A percentile compares a stretch with the other conserved stretches of the same genome.
phyloP scores from a whole-genome alignment of 2,113 vertebrate species.

The Suncus etruscus region DNA sequence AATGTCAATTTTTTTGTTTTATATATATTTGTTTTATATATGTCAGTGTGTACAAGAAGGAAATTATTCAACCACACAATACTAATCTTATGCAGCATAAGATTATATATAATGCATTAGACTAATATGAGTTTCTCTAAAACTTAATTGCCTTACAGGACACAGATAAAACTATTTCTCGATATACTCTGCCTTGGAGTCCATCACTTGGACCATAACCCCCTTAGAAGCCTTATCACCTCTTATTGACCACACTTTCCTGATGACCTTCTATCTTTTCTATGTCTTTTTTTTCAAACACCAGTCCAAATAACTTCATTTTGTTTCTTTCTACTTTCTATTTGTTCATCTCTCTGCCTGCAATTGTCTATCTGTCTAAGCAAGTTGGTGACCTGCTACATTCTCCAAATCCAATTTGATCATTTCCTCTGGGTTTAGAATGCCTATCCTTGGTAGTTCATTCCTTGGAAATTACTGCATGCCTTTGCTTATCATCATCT shows the following conservation, averaged over 20 bases:
- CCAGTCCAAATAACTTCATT: neutral
- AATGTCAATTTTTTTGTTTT: neutral
- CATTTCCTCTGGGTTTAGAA: neutral
- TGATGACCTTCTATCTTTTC: neutral
- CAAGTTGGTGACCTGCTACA: neutral
- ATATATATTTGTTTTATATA: no score
- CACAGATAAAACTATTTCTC: neutral
- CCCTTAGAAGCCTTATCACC: neutral
- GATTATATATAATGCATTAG: neutral
- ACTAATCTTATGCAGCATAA: no score
- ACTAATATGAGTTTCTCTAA: slow-evolving; percentile 16
- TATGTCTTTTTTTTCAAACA: neutral
- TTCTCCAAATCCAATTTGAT: slow-evolving; percentile 2
- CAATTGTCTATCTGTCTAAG: neutral
- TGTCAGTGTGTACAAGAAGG: no score
- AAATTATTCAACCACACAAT: no score
- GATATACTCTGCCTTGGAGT: neutral
- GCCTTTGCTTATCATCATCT: slow-evolving; percentile 19
- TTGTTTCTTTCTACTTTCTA: neutral
- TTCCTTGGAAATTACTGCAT: neutral
- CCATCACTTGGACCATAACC: neutral
- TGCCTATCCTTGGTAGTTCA: neutral
- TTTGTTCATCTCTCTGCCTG: neutral
- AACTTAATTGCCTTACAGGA: neutral
- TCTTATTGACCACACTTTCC: neutral